Base-by-base conservation (phyloP, 92 coral and sea anemone species). In the Parazoanthus atlanticus region DNA sequence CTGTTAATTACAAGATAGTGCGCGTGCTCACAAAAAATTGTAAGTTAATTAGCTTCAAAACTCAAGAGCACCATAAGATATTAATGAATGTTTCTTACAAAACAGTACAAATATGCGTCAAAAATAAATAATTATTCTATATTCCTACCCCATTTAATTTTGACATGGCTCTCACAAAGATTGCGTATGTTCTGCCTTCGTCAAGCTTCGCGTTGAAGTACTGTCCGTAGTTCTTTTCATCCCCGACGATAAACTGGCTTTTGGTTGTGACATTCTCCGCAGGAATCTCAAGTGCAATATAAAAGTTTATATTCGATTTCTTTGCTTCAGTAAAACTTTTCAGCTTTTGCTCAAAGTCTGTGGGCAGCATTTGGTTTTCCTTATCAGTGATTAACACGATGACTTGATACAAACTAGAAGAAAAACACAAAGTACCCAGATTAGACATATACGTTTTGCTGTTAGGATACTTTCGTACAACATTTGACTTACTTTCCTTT, bases 191-290 rank as follows among this genome's bases (percentile, higher is more conserved):
- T 29, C 78, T 23, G 12, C 89, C 86, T 38, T 49, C 30, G 2
- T 61, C 86, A 34, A 92, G 91, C 79, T 90, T 65, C 2, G 79
- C 90, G 75, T 92, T 92, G 34, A 23, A 29, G 26, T 49, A 72
- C 10, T 86, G 73, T 23, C 85, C 88, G 65, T 78, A 77, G 0
- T 1, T 61, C 40, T 92, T 72, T 6, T 79, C 94, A 61, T 92
- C 94, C 43, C 94, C 94, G 54, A 92, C 78, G 15, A 61, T 49
- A 47, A 92, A 89, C 38, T 56, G 58, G 41, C 78, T 83, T 0
- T 83, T 43, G 8, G 58, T 23, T 69, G 78, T 83, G 0, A 83
- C 86, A 17, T 83, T 83, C 41, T 41, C 23, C 15, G 86, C 86
- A 13, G 86, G 86, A 40, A 83, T 83, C 25, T 69, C 86, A 67